Conservation (phyloP, 2,113 vertebrate genomes). For the Cardinalis cardinalis region DNA sequence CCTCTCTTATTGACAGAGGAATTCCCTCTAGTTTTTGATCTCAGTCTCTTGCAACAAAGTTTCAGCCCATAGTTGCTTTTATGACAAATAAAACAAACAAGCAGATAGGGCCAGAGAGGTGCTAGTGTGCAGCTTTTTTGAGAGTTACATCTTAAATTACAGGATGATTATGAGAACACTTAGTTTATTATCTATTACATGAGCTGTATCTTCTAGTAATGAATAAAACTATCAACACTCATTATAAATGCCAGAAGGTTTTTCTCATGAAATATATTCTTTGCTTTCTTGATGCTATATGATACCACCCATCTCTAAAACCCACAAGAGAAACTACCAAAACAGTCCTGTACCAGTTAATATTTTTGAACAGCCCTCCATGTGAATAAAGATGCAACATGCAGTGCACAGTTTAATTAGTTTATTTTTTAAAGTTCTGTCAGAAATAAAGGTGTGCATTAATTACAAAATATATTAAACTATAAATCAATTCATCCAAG, state of each 20-base stretch:
- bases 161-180: not conserved
- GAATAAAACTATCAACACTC: not conserved
- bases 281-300: not conserved
- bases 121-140: not conserved
- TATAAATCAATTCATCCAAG: not conserved
- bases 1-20: not conserved
- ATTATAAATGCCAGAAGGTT: not conserved
- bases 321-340: not conserved
- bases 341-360: not conserved
- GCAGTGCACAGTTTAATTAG: not conserved
- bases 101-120: not conserved
- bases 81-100: not conserved
- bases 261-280: not conserved
- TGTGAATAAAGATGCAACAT: not conserved
- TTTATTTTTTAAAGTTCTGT: conserved; percentile 44
- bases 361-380: not conserved
- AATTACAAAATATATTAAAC: conserved; percentile 61
- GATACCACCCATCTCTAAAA: not conserved
- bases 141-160: not conserved
- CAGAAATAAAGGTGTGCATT: conserved; percentile 28
- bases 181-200: not conserved
- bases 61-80: not conserved
- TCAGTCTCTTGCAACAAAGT: not conserved
- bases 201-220: not conserved
- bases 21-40: not conserved